phyloP scores from a whole-genome alignment of 2,888 invertebrate species.

The Eulithis prunata region DNA sequence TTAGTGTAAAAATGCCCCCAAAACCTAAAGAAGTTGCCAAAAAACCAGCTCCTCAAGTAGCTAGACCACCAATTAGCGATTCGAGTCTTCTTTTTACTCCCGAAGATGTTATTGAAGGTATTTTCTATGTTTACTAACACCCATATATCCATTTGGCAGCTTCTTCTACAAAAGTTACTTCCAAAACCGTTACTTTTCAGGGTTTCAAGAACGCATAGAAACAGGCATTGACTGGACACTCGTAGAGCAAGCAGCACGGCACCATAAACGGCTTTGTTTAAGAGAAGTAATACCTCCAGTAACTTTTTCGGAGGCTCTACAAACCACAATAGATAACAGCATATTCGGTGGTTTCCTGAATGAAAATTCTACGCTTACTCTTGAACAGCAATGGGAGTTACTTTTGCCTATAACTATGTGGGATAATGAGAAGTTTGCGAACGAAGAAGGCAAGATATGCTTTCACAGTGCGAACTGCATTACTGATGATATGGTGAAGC shows the following conservation, averaged over 20 bases:
- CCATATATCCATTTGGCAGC: not conserved
- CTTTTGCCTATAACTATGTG: slow-evolving; percentile 64
- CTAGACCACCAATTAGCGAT: slow-evolving; percentile 65
- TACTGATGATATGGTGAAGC: slow-evolving; percentile 60
- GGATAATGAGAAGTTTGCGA: slow-evolving; percentile 70
- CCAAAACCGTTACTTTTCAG: slow-evolving; percentile 44
- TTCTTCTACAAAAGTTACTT: not conserved
- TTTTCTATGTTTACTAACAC: not conserved
- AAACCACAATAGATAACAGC: slow-evolving; percentile 66
- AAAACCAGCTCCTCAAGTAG: slow-evolving; percentile 52
- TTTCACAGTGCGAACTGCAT: slow-evolving; percentile 63
- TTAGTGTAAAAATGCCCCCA: slow-evolving; percentile 56
- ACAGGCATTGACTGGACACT: slow-evolving; percentile 70
- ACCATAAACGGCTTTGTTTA: slow-evolving; percentile 59
- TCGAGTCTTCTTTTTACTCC: slow-evolving; percentile 65
- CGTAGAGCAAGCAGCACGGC: slow-evolving; percentile 54
- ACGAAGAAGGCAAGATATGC: slow-evolving; percentile 66
- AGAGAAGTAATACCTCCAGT: slow-evolving; percentile 48
- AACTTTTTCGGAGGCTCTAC: slow-evolving; percentile 62
- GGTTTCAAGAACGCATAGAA: slow-evolving; percentile 69
- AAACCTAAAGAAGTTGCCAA: slow-evolving; percentile 62
- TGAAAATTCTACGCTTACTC: slow-evolving; percentile 55
- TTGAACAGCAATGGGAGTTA: slow-evolving; percentile 68
- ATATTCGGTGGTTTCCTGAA: slow-evolving; percentile 63
- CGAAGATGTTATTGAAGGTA: slow-evolving; percentile 63